A percentile compares a stretch with the other conserved stretches of the same genome.
Evolutionary conservation across 2,888 invertebrate species (phyloP).

Genomic region (Ctenicera cuprea): DNA sequence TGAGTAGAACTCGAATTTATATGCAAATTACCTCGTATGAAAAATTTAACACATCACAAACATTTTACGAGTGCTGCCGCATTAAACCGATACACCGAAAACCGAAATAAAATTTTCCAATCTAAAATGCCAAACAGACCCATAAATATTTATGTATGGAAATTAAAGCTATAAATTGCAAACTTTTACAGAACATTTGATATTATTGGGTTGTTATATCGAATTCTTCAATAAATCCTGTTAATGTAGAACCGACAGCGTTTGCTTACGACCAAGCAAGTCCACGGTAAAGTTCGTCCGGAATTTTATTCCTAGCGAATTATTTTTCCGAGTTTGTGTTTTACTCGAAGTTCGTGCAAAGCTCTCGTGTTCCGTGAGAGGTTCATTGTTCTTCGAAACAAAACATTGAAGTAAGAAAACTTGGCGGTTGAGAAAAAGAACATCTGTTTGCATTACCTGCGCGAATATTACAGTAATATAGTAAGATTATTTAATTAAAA

Average conservation of each 20-base stretch:
- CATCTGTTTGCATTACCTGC: background rate
- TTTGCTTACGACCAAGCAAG: background rate
- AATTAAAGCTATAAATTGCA: background rate
- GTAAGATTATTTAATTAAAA: too few species aligned
- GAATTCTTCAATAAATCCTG: background rate
- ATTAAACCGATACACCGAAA: too few species aligned
- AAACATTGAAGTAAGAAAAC: background rate
- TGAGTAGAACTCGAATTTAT: too few species aligned
- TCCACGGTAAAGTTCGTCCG: background rate
- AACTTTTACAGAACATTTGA: background rate
- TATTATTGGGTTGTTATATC: too few species aligned
- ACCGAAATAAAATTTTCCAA: too few species aligned
- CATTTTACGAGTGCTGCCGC: too few species aligned
- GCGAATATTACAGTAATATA: background rate
- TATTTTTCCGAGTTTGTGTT: background rate
- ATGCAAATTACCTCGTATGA: too few species aligned
- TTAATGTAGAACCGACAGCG: background rate
- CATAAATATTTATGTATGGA: conserved; percentile 6
- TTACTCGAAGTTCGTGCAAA: background rate
- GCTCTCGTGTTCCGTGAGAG: background rate
- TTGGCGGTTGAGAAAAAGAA: conserved; percentile 1
- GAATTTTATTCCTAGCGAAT: background rate
- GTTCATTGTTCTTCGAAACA: conserved; percentile 6
- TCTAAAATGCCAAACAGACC: background rate
- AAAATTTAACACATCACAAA: too few species aligned